phyloP scores from a whole-genome alignment of 2,888 invertebrate species.

The Lepeophtheirus nordmannii region DNA sequence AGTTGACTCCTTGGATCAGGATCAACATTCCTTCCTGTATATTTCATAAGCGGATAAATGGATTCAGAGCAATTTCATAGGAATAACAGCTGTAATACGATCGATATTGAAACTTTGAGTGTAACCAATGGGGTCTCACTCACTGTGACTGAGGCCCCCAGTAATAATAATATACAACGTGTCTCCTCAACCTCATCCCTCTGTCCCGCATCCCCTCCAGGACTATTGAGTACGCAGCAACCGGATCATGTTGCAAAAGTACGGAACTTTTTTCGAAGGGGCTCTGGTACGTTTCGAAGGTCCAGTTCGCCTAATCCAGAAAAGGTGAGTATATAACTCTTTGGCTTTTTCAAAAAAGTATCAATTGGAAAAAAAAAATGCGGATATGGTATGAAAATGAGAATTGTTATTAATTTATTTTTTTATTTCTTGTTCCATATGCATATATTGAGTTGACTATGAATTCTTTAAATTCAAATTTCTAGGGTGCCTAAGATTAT shows the following conservation, averaged over 20 bases:
- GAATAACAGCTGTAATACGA: background rate
- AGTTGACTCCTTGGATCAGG: too few species aligned
- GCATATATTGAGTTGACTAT: too few species aligned
- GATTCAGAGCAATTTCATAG: background rate
- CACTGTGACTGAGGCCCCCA: background rate
- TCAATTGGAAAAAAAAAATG: too few species aligned
- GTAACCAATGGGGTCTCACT: background rate
- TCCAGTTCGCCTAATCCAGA: background rate
- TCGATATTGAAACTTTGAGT: background rate
- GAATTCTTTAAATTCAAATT: too few species aligned
- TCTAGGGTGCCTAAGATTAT: too few species aligned
- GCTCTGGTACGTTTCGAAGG: background rate
- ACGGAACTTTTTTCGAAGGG: background rate
- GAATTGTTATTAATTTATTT: too few species aligned
- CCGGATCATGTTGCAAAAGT: constrained; percentile 2
- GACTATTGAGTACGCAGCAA: background rate
- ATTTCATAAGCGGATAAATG: background rate
- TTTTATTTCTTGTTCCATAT: too few species aligned
- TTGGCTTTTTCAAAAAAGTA: too few species aligned
- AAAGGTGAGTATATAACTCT: background rate
- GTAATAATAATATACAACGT: background rate
- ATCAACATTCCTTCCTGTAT: background rate
- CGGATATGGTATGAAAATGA: too few species aligned
- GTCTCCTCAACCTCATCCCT: background rate
- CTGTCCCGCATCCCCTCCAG: background rate